phyloP scores from a whole-genome alignment of 1,140 invertebrate genomes.

The Drosophila malerkotliana region DNA sequence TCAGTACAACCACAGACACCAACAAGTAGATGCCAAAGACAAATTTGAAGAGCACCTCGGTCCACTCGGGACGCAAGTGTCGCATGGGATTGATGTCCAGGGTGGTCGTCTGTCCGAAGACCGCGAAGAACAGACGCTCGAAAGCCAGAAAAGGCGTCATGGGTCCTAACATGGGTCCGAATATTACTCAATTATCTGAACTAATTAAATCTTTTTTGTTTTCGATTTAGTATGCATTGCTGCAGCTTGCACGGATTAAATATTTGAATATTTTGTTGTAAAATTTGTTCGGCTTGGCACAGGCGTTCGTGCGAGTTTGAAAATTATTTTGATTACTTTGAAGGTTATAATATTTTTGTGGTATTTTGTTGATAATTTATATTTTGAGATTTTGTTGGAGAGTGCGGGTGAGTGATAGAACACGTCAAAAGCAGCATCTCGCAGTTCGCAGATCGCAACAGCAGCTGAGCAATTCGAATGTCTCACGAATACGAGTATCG shows the following conservation, averaged over 20 bases:
- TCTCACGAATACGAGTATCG: conserved; percentile 60
- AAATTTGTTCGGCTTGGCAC: conserved; percentile 54
- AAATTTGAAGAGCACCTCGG: conserved; percentile 91
- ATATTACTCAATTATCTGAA: conserved; percentile 26
- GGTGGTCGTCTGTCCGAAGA: conserved; percentile 98
- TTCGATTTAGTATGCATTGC: conserved; percentile 16
- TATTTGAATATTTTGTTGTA: conserved; percentile 17
- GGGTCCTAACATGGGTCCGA: conserved; percentile 86
- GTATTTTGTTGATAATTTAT: conserved; percentile 18
- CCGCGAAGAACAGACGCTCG: conserved; percentile 98
- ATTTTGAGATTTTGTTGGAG: conserved; percentile 33
- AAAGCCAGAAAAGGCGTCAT: conserved; percentile 95
- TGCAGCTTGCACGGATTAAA: conserved; percentile 48
- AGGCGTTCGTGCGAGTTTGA: conserved; percentile 70
- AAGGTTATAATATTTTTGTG: conserved; percentile 38
- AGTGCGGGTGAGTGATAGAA: conserved; percentile 50
- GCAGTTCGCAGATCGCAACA: conserved; percentile 50
- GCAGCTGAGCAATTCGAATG: conserved; percentile 34
- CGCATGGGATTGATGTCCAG: conserved; percentile 91
- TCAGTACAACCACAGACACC: conserved; percentile 98
- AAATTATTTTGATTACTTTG: conserved; percentile 22
- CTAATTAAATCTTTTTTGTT: conserved; percentile 29
- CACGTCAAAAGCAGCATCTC: conserved; percentile 69
- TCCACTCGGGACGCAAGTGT: conserved; percentile 88
- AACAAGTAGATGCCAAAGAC: conserved; percentile 98